These are phyloP conservation scores for Nomada goodeniana DNA, from an alignment of 2,888 invertebrate species.

Conservation along the genomic window DNA sequence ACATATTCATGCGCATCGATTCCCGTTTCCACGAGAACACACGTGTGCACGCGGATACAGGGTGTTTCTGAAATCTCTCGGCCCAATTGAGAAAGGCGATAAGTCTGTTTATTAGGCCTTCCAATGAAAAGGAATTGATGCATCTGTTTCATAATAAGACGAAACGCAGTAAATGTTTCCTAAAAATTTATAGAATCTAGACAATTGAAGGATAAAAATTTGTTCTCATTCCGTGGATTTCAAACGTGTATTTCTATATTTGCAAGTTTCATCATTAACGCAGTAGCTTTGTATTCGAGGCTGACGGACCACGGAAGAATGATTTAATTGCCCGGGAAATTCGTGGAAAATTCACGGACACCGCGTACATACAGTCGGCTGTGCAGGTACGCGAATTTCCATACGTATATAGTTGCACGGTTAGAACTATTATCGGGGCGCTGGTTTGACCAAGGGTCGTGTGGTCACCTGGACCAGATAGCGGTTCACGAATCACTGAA, in stretches of 20 bases:
- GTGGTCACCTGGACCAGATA: conserved; percentile 71
- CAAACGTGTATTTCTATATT: not conserved
- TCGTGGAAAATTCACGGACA: conserved; percentile 12
- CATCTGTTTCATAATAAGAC: not conserved
- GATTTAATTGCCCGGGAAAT: not conserved
- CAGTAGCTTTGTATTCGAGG: too few relatives aligned
- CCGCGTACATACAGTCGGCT: conserved; percentile 16
- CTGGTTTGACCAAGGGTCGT: conserved; percentile 59
- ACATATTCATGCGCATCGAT: conserved; percentile 55
- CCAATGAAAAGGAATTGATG: not conserved
- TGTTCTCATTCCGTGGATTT: too few relatives aligned
- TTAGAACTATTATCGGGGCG: conserved; percentile 65
- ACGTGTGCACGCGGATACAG: conserved; percentile 8
- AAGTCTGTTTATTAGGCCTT: too few relatives aligned
- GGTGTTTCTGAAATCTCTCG: conserved; percentile 9
- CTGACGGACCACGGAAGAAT: not conserved
- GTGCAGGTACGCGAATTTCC: conserved; percentile 31
- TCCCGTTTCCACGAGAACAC: conserved; percentile 16
- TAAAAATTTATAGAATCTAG: too few relatives aligned
- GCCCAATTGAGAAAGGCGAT: not conserved
- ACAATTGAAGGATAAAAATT: not conserved
- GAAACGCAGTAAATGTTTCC: too few relatives aligned
- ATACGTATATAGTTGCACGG: conserved; percentile 49
- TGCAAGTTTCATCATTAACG: too few relatives aligned
- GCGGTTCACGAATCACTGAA: conserved; percentile 69